Evolutionary conservation across 2,113 vertebrate species (phyloP), one percentile per base, ranked within the genome.

Genomic region (Gopherus flavomarginatus): DNA sequence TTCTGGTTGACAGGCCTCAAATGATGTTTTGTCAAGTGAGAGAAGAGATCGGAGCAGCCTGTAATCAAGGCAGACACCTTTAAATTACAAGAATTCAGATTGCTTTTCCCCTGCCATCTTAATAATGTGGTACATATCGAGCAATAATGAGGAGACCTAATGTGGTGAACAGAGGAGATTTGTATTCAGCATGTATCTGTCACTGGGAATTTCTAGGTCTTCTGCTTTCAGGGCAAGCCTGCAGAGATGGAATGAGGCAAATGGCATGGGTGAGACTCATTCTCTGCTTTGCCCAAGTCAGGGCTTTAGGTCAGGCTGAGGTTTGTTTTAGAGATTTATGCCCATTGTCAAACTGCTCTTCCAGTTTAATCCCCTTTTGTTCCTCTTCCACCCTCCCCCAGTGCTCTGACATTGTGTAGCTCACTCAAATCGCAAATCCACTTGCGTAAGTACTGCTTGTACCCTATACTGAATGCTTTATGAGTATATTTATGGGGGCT

Each of bases 381-480:
- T 88, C 83, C 83, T 95, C 62, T 87, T 94, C 85, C 88, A 50
- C 59, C 87, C 80, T 54, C 88, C 92, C 92, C 59, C 31, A 93
- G 82, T 47, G 80, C 94, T 94, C 24, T 85, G 52, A 17, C 65
- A 95, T 80, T 9, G 21, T 52, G 90, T 94, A 89, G 84, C 83
- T 95, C 85, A 79, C 35, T 91, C 56, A 11, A 75, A 83, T 2
- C 81, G 84, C 88, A 91, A 91, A 92, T 91, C 92, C 96, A 89
- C 96, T 96, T 93, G 65, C 69, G 0, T 54, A 79, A 88, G 86
- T 86, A 14, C 88, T 95, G 91, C 86, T 92, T 93, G 87, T 96
- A 93, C 90, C 91, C 90, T 81, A 1, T 84, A 92, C 88, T 5
- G 31, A 91, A 72, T 26, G 85, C 87, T 92, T 84, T 94, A 21